Base-by-base conservation (phyloP, 1,140 invertebrate genomes). In the Acromyrmex echinatior region DNA sequence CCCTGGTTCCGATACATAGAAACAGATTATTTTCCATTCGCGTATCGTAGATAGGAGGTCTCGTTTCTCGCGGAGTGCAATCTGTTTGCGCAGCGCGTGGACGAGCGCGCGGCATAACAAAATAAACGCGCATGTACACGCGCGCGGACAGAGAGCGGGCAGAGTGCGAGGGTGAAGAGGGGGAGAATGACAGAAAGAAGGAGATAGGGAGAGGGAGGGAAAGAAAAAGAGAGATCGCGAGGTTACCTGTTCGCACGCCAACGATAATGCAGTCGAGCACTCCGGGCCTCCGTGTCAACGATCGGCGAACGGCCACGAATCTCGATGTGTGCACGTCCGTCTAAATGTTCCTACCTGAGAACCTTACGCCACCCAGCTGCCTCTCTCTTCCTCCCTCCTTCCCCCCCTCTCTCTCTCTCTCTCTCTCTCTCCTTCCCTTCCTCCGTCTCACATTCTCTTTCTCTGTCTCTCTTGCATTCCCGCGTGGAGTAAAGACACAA, bases 281-380 rank as follows among this genome's bases (percentile, higher is more conserved):
- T 90, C 89, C 76, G 77, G 86, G 80, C 77, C 78, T 87, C 86
- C 91, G 89, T 92, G 91, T 92, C 91, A 92, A 92, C 88, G 91
- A 92, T 92, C 91, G 91, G 87, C 86, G 91, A 92, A 92, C 87
- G 91, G 90, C 90, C 91, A 91, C 91, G 91, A 91, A 91, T 91
- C 90, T 91, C 90, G 66, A 85, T 86, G 87, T 81, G 91, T 79
- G 90, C 88, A 92, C 88, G 91, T 92, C 90, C 87, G 90, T 91
- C 88, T 92, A 92, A 92, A 92, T 92, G 91, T 92, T 90, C 88
- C 90, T 91, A 91, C 91, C 91, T 91, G 90, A 91, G 91, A 92
- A 90, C 80, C 87, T 90, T 91, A 90, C 77, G 88, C 87, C 88
- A 90, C 87, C 86, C 84, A 86, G 85, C 81, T 80, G 88, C 84